These are phyloP conservation scores for Paramacrobiotus metropolitanus DNA, from an alignment of 1,140 invertebrate species.

Conservation along the genomic window DNA sequence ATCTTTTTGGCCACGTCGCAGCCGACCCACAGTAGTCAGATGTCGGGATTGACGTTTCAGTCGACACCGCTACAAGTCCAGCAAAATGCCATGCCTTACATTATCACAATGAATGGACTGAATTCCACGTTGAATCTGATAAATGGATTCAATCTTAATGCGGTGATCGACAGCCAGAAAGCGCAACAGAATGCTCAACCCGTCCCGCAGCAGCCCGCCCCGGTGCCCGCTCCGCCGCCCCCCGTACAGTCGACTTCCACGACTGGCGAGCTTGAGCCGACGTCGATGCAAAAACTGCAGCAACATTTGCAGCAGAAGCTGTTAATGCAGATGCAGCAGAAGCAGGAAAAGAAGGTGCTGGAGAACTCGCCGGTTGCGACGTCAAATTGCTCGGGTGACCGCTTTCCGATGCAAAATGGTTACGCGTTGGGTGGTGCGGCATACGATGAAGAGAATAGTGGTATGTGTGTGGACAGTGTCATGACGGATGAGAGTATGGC, in stretches of 20 bases:
- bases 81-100: not conserved
- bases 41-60: not conserved
- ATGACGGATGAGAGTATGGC: too few species aligned
- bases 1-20: not conserved
- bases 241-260: conserved; percentile 26
- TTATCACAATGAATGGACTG: conserved; percentile 11
- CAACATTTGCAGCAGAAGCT: conserved; percentile 43
- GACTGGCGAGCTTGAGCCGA: conserved; percentile 22
- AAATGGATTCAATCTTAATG: not conserved
- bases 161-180: conserved; percentile 6
- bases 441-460: too few species aligned
- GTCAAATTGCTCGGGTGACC: too few species aligned
- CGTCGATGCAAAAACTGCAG: conserved; percentile 32
- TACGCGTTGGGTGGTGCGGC: too few species aligned
- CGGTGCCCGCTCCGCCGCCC: conserved; percentile 42
- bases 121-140: conserved; percentile 13
- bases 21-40: not conserved
- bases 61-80: not conserved
- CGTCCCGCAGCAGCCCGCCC: conserved; percentile 13
- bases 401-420: too few species aligned
- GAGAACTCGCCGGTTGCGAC: too few species aligned
- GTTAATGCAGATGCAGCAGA: conserved; percentile 23
- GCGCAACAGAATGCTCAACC: conserved; percentile 9
- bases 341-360: too few species aligned
- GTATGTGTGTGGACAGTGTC: too few species aligned